Conservation (phyloP, 2,797 vertebrate genomes). For the Xiphophorus birchmanni region DNA sequence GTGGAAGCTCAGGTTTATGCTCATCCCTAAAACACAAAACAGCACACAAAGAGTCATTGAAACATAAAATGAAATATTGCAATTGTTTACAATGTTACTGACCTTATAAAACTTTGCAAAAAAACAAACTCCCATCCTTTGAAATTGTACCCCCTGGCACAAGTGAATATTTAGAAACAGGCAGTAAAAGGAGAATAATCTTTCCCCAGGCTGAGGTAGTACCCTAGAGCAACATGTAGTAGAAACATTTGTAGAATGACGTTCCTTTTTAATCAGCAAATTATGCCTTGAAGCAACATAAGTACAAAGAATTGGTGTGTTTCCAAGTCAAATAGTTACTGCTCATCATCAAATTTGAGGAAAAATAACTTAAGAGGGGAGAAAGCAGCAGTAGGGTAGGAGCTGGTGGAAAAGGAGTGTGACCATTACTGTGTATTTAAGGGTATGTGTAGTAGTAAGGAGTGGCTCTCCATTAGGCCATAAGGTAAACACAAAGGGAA, state of each 20-base stretch:
- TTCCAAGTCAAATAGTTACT: slow-evolving; percentile 64
- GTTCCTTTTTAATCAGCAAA: slow-evolving; percentile 51
- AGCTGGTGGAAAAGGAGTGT: slow-evolving; percentile 25
- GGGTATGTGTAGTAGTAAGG: slow-evolving; percentile 45
- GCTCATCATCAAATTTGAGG: slow-evolving; percentile 59
- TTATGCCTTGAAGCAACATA: slow-evolving; percentile 61
- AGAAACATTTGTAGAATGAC: slow-evolving; percentile 60
- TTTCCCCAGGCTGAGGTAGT: slow-evolving; percentile 48
- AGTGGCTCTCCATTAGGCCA: slow-evolving; percentile 60
- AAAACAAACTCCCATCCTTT: slow-evolving; percentile 38
- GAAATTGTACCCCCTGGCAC: slow-evolving; percentile 53
- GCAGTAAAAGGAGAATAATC: slow-evolving; percentile 59
- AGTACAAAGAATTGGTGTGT: slow-evolving; percentile 47
- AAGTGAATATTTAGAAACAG: slow-evolving; percentile 39
- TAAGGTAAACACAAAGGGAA: slow-evolving; percentile 70
- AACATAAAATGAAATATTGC: slow-evolving; percentile 18
- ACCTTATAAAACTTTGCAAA: slow-evolving; percentile 60
- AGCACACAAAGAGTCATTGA: slow-evolving; percentile 43
- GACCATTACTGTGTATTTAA: slow-evolving; percentile 31
- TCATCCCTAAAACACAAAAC: slow-evolving; percentile 37
- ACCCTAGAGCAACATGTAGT: slow-evolving; percentile 52
- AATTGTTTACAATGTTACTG: slow-evolving; percentile 55
- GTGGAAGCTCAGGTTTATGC: slow-evolving; percentile 47
- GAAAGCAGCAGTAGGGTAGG: slow-evolving; percentile 1
- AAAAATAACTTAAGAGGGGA: slow-evolving; percentile 49